These are phyloP conservation scores for Enteromius mattozi DNA, from an alignment of 2,797 vertebrate genomes.

Conservation along the genomic window DNA sequence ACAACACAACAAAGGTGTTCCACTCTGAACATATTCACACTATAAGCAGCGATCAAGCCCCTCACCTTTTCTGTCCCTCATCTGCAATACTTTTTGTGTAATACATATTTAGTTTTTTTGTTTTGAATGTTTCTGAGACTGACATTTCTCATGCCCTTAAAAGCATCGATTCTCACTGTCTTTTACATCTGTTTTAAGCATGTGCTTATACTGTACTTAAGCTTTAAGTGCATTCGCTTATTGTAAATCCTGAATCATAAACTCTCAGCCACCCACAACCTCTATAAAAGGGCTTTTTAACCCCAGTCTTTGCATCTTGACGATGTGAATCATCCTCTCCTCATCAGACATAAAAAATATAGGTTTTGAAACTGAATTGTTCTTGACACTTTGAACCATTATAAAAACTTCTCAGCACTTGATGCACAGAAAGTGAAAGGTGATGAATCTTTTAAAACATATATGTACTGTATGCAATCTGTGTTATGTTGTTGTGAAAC, in stretches of 20 bases:
- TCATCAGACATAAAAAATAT: constrained; percentile 20
- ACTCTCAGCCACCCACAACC: constrained; percentile 40
- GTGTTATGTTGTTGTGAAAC: background rate
- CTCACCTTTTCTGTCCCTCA: background rate
- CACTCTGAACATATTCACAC: background rate
- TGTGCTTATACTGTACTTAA: constrained; percentile 46
- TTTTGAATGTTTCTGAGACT: background rate
- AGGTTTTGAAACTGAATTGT: constrained; percentile 14
- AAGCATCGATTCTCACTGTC: background rate
- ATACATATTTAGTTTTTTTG: background rate
- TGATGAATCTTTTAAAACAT: background rate
- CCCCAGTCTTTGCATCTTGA: constrained; percentile 22
- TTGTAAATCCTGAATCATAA: constrained; percentile 38
- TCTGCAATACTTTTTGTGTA: background rate
- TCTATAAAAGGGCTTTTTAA: constrained; percentile 24
- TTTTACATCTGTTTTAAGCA: constrained; percentile 25
- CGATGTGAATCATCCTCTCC: constrained; percentile 27
- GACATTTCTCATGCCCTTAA: constrained; percentile 1
- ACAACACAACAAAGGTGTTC: background rate
- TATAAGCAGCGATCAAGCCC: background rate
- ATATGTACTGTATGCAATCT: background rate
- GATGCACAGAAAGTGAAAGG: constrained; percentile 13
- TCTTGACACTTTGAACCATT: constrained; percentile 23
- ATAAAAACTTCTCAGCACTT: constrained; percentile 32
- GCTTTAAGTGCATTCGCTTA: constrained; percentile 27